These are phyloP conservation scores for Pentalonia nigronervosa DNA, from an alignment of 1,140 invertebrate genomes.

Conservation along the genomic window DNA sequence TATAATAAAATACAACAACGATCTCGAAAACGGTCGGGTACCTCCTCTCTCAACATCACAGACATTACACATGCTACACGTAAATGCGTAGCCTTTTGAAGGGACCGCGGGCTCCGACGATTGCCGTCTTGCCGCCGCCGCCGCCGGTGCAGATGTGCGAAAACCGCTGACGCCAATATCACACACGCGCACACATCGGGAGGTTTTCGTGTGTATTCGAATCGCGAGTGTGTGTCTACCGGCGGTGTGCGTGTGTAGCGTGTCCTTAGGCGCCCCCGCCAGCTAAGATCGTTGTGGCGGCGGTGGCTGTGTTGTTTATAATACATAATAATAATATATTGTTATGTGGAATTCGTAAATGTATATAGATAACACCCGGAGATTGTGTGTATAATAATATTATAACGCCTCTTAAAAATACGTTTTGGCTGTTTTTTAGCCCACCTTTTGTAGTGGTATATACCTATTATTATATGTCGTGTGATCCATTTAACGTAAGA, in stretches of 20 bases:
- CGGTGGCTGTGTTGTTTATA: not conserved
- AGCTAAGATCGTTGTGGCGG: not conserved
- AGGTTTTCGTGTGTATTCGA: not conserved
- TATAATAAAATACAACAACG: slow-evolving; percentile 29
- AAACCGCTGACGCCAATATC: slow-evolving; percentile 48
- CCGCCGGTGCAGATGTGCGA: slow-evolving; percentile 32
- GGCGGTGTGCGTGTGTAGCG: too few species aligned
- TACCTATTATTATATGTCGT: too few species aligned
- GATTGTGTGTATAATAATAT: not conserved
- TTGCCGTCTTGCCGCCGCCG: not conserved
- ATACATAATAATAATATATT: not conserved
- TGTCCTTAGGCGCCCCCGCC: not conserved
- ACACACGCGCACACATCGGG: not conserved
- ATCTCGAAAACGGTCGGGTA: not conserved
- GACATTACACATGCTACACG: too few species aligned
- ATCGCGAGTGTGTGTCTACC: not conserved
- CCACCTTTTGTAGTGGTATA: not conserved
- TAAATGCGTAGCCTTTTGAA: not conserved
- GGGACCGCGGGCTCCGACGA: slow-evolving; percentile 10
- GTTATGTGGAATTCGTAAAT: not conserved
- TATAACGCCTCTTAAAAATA: not conserved
- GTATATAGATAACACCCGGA: not conserved
- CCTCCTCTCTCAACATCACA: not conserved
- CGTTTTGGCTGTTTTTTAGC: not conserved
- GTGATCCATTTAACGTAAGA: too few species aligned